Percentiles rank a stretch among this genome's conserved stretches.
Evolutionary conservation across 2,797 vertebrate genomes (phyloP).

Genomic region (Enteromius mattozi): DNA sequence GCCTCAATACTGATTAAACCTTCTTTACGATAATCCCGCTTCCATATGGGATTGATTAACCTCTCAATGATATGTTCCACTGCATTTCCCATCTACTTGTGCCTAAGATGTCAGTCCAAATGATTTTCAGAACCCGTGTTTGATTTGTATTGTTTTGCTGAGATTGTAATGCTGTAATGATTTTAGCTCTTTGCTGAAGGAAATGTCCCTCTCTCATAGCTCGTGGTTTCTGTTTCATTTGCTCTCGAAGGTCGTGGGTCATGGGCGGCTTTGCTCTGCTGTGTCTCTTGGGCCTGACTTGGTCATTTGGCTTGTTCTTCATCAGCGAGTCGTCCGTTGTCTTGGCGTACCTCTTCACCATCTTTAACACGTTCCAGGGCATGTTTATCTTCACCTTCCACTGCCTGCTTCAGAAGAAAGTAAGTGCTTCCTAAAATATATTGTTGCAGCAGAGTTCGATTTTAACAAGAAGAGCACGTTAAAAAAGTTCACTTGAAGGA

Average conservation of each 20-base stretch:
- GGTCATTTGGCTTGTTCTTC: constrained; percentile 97
- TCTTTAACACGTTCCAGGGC: constrained; percentile 98
- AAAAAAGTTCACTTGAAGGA: constrained; percentile 5
- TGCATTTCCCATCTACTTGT: constrained; percentile 56
- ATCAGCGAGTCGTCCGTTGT: constrained; percentile 94
- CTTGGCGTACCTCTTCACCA: constrained; percentile 98
- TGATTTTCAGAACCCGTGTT: constrained; percentile 49
- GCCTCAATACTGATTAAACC: constrained; percentile 50
- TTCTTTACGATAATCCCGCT: constrained; percentile 44
- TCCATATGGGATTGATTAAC: constrained; percentile 50
- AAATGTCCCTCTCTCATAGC: constrained; percentile 48
- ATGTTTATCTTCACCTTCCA: constrained; percentile 99
- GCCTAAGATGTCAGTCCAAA: constrained; percentile 47
- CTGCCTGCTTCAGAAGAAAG: constrained; percentile 98
- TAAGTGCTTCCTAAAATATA: constrained; percentile 73
- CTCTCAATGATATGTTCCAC: constrained; percentile 44
- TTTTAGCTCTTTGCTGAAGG: constrained; percentile 9
- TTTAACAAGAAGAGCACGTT: neutral
- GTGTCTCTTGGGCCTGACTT: constrained; percentile 94
- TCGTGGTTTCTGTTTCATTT: constrained; percentile 46
- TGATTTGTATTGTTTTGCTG: constrained; percentile 33
- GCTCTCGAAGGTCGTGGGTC: constrained; percentile 88
- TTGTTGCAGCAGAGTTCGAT: neutral
- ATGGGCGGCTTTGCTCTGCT: constrained; percentile 95
- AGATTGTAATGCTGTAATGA: neutral